Evolutionary conservation across 2,113 vertebrate genomes (phyloP), one percentile per base, ranked within the genome.

Genomic region (Python bivittatus): DNA sequence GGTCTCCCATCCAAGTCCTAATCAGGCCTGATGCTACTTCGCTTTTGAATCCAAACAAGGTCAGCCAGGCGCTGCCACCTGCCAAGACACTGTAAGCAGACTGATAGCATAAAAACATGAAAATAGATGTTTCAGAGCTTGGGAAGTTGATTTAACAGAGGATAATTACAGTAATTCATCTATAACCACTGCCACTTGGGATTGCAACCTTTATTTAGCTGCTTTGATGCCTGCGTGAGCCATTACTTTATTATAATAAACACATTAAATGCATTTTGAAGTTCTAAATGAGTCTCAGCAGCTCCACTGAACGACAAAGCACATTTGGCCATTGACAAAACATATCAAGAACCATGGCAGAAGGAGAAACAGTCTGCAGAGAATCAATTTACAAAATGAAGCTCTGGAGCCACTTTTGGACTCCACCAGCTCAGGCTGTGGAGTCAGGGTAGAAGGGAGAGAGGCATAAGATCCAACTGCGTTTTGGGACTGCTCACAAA

Each of bases 131-230:
- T 83, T 92, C 61, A 57, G 53, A 88, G 61, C 25, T 42, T 33
- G 54, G 85, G 52, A 88, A 29, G 52, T 88, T 88, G 86, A 92
- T 79, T 68, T 88, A 83, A 92, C 79, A 29, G 86, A 25, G 38
- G 53, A 48, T 88, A 88, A 92, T 88, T 88, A 92, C 64, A 92
- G 91, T 88, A 83, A 88, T 92, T 88, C 86, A 8, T 42, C 61
- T 58, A 83, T 88, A 92, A 88, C 91, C 17, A 29, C 53, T 11
- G 91, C 91, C 61, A 44, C 64, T 83, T 2, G 25, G 61, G 91
- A 92, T 6, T 48, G 64, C 64, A 92, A 88, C 86, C 91, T 92
- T 83, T 83, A 88, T 88, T 92, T 48, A 88, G 86, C 91, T 0
- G 54, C 53, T 48, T 22, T 72, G 64, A 57, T 58, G 86, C 64